These are phyloP conservation scores for Ornithoptera priamus DNA, from an alignment of 2,888 invertebrate genomes.

Conservation along the genomic window DNA sequence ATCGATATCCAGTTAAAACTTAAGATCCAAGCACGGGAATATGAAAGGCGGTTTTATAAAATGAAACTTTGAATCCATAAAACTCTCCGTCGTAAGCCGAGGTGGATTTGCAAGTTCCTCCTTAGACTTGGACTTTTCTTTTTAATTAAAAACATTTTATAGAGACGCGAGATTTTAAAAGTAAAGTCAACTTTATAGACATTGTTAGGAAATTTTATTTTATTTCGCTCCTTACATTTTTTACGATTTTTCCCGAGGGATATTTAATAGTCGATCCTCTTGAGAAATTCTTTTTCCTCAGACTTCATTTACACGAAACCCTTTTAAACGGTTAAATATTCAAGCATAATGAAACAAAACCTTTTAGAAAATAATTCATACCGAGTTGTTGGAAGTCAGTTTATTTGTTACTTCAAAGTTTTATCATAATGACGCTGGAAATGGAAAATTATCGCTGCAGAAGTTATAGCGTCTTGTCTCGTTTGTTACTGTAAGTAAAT, in stretches of 20 bases:
- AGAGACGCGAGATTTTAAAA: slow-evolving; percentile 50
- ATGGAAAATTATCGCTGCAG: slow-evolving; percentile 20
- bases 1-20: slow-evolving; percentile 12
- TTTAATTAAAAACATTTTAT: slow-evolving; percentile 74
- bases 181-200: slow-evolving; percentile 44
- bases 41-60: slow-evolving; percentile 62
- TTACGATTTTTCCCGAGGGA: slow-evolving; percentile 30
- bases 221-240: slow-evolving; percentile 27
- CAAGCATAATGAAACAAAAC: slow-evolving; percentile 18
- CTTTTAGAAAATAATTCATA: slow-evolving; percentile 20
- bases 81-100: slow-evolving; percentile 55
- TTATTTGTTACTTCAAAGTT: slow-evolving; percentile 24
- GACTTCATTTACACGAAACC: slow-evolving; percentile 14
- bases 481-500: slow-evolving; percentile 7
- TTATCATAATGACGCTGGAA: slow-evolving; percentile 14
- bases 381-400: slow-evolving; percentile 10
- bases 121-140: slow-evolving; percentile 55
- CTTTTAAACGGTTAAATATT: slow-evolving; percentile 23
- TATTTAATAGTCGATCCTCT: slow-evolving; percentile 32
- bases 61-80: slow-evolving; percentile 61
- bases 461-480: slow-evolving; percentile 9
- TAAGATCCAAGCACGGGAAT: slow-evolving; percentile 36
- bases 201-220: slow-evolving; percentile 30
- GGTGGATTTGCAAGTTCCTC: slow-evolving; percentile 73
- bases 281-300: slow-evolving; percentile 23